Base-by-base conservation (phyloP, 2,113 vertebrate species). In the Spea bombifrons region DNA sequence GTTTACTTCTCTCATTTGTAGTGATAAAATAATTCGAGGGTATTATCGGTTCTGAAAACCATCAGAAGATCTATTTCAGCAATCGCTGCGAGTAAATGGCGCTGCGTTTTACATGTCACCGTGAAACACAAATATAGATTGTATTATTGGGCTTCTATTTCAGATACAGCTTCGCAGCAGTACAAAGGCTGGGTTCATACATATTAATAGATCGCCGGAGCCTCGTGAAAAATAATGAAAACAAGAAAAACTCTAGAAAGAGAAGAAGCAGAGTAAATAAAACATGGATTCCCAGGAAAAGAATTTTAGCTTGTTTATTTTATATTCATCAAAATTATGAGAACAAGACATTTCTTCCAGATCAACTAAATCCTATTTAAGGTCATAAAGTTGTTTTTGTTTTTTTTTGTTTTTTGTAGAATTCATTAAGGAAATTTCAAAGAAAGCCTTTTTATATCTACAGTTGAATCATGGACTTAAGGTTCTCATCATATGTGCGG, bases 281-380 rank as follows among this genome's bases (percentile, higher is more conserved):
- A 68, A 76, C 52, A 69, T 59, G 30, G 65, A 76, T 76, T 76
- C 75, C 75, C 75, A 76, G 65, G 75, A 76, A 76, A 76, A 76
- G 57, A 68, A 76, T 76, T 76, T 76, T 69, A 76, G 75, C 43
- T 76, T 76, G 75, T 76, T 76, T 76, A 66, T 76, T 76, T 76
- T 57, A 57, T 53, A 75, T 75, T 75, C 64, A 67, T 75, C 67
- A 67, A 66, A 75, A 75, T 76, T 46, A 68, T 76, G 75, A 76
- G 75, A 76, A 69, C 52, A 45, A 47, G 65, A 76, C 52, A 43
- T 48, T 68, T 69, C 9, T 10, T 69, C 52, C 75, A 47, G 66
- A 50, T 57, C 65, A 17, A 30, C 66, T 68, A 59, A 76, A 76
- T 69, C 75, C 75, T 15, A 45, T 2, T 7, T 49, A 53, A 13